Percentiles rank a stretch among this genome's conserved stretches.
These are phyloP conservation scores for Halocynthia roretzi DNA, from an alignment of 23 tunicate species.

Conservation along the genomic window DNA sequence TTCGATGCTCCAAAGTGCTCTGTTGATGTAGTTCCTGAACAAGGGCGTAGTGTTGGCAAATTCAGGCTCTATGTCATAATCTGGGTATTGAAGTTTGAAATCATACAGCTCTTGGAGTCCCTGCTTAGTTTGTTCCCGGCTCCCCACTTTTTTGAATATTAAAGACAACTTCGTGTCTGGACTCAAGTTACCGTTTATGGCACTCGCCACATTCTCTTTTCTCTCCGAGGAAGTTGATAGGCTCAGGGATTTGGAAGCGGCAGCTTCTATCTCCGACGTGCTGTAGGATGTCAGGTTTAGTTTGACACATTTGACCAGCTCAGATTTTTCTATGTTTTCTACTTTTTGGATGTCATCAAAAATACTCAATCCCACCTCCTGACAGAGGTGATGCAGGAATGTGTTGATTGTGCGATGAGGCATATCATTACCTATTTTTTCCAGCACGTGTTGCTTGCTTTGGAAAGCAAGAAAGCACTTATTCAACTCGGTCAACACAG, in stretches of 20 bases:
- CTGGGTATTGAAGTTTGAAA: conserved; percentile 49
- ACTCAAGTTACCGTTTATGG: conserved; percentile 28
- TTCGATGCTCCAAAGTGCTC: conserved; percentile 37
- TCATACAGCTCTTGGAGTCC: conserved; percentile 57
- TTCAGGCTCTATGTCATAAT: conserved; percentile 41
- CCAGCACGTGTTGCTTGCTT: neutral
- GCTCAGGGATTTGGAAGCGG: neutral
- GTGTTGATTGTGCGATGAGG: neutral
- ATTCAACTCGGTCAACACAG: conserved; percentile 2
- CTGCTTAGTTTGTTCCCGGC: conserved; percentile 52
- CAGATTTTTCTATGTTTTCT: conserved; percentile 6
- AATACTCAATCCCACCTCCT: neutral
- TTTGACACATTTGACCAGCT: conserved; percentile 6
- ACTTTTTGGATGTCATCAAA: conserved; percentile 9
- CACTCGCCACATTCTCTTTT: conserved; percentile 1
- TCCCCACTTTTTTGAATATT: conserved; percentile 68
- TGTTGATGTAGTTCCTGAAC: conserved; percentile 34
- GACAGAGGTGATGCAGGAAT: neutral
- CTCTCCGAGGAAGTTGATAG: neutral
- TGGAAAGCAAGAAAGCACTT: neutral
- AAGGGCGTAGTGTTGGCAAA: conserved; percentile 22
- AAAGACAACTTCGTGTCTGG: conserved; percentile 40
- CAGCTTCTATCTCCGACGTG: conserved; percentile 13
- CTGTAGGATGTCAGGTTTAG: neutral
- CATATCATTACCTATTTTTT: neutral